Evolutionary conservation across 2,797 vertebrate genomes (phyloP).

Genomic region (Gorsachius magnificus): DNA sequence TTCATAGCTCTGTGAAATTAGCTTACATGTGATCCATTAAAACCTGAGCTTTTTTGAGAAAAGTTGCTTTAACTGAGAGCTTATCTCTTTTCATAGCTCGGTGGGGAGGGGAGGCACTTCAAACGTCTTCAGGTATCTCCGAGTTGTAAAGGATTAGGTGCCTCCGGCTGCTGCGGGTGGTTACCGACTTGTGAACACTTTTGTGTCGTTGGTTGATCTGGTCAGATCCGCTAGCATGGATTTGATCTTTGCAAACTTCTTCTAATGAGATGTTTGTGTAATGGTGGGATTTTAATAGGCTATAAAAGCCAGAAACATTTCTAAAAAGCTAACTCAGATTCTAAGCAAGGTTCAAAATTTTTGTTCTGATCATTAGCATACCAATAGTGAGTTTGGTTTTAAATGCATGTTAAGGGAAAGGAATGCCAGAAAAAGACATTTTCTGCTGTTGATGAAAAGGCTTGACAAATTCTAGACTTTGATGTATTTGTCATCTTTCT

Average conservation of each 20-base stretch:
- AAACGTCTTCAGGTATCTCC: background rate
- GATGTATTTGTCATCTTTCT: background rate
- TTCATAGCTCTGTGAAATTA: slow-evolving; percentile 33
- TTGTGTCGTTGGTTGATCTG: background rate
- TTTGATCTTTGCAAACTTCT: background rate
- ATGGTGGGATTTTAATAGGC: background rate
- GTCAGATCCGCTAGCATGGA: background rate
- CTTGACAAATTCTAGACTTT: background rate
- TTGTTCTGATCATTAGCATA: background rate
- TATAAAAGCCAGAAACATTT: background rate
- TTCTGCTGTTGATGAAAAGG: background rate
- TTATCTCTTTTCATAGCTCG: background rate
- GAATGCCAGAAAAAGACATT: background rate
- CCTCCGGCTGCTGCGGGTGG: background rate
- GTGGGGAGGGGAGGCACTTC: background rate
- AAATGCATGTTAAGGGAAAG: background rate
- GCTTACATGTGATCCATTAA: slow-evolving; percentile 16
- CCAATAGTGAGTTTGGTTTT: background rate
- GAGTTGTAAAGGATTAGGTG: background rate
- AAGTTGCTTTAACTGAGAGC: background rate
- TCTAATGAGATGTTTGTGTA: background rate
- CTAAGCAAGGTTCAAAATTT: background rate
- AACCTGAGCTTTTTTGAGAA: background rate
- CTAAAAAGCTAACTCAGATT: background rate
- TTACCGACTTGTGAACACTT: background rate